These are phyloP conservation scores for Boleophthalmus pectinirostris DNA, from an alignment of 2,113 vertebrate genomes.

Conservation along the genomic window DNA sequence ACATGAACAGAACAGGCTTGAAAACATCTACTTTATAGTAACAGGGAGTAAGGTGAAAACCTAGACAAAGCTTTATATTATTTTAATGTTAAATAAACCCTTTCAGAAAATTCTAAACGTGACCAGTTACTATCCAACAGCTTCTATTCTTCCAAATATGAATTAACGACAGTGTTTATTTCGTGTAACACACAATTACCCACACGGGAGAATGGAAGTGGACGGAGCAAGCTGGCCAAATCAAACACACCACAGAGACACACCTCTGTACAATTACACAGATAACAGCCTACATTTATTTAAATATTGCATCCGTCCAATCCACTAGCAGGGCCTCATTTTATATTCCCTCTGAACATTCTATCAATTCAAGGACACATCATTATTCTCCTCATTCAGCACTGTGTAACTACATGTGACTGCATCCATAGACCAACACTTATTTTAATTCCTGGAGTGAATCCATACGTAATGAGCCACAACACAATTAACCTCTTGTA, in stretches of 20 bases:
- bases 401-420: neutral
- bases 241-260: neutral
- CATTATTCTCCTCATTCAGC: conserved; percentile 19
- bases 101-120: neutral
- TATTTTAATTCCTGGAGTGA: conserved; percentile 12
- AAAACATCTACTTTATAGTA: too few species aligned
- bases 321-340: conserved; percentile 20
- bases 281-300: conserved; percentile 8
- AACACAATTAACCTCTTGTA: conserved; percentile 11
- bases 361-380: conserved; percentile 21
- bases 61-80: too few species aligned
- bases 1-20: too few species aligned
- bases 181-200: neutral
- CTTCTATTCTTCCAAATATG: neutral
- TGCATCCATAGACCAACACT: neutral
- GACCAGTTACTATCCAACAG: neutral
- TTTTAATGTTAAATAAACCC: neutral
- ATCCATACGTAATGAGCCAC: conserved; percentile 3
- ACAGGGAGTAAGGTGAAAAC: too few species aligned
- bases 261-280: conserved; percentile 4
- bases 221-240: neutral
- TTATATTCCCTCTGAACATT: conserved; percentile 23
- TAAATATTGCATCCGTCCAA: conserved; percentile 4
- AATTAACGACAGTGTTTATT: neutral
- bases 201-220: neutral